Evolutionary conservation across 2,888 invertebrate species (phyloP), one percentile per base, ranked within the genome.

Genomic region (Macrosoma leucophasiata): DNA sequence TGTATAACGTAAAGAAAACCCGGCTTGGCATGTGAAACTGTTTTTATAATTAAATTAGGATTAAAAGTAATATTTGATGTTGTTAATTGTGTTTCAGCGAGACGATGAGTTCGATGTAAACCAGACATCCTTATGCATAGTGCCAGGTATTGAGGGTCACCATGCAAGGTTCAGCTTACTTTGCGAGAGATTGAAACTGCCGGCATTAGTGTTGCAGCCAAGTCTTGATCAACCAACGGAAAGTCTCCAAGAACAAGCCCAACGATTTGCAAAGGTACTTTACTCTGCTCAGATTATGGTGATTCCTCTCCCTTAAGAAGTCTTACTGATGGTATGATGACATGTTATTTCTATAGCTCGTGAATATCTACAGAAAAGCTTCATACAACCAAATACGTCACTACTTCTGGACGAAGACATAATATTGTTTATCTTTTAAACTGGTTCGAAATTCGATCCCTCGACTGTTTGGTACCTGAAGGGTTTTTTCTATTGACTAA

Each of bases 131-230:
- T 22, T 73, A 15, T 62, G 56, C 39, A 50, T 75, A 23, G 32
- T 75, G 7, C 72, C 72, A 0, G 73, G 71, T 0, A 29, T 71
- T 17, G 72, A 72, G 33, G 62, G 66, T 0, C 60, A 63, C 27
- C 44, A 65, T 29, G 26, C 33, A 2, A 47, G 59, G 14, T 71
- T 71, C 49, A 33, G 33, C 0, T 8, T 29, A 2, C 31, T 70
- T 5, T 65, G 66, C 32, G 62, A 64, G 36, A 49, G 62, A 0
- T 52, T 70, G 13, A 65, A 66, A 43, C 22, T 67, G 21, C 50
- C 61, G 0, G 62, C 67, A 0, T 29, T 61, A 0, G 60, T 59
- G 2, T 43, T 71, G 21, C 68, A 65, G 30, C 62, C 58, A 0
- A 57, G 58, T 1, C 35, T 62, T 8, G 58, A 62, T 27, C 36